These are phyloP conservation scores for Lepisosteus osseus DNA, from an alignment of 2,113 vertebrate species.

Conservation along the genomic window DNA sequence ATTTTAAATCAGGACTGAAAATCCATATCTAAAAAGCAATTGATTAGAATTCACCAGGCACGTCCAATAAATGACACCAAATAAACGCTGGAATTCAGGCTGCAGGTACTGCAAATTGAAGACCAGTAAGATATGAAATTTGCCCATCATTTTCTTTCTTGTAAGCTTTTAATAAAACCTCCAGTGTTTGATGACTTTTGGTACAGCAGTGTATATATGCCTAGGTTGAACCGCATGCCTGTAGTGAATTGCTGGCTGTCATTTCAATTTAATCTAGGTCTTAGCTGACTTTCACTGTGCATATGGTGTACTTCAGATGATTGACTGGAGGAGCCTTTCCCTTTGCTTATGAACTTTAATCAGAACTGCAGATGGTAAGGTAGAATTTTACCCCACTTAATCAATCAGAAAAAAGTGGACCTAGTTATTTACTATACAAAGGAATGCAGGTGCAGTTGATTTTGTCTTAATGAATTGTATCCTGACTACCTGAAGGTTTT, in stretches of 20 bases:
- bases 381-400: constrained; percentile 17
- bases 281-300: constrained; percentile 8
- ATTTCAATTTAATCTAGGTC: constrained; percentile 2
- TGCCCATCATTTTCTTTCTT: constrained; percentile 7
- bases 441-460: background rate
- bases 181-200: background rate
- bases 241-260: background rate
- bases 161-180: constrained; percentile 14
- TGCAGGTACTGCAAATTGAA: background rate
- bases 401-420: constrained; percentile 2
- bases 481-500: background rate
- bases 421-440: background rate
- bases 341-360: constrained; percentile 22
- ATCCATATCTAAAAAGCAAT: constrained; percentile 5
- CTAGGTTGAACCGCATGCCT: background rate
- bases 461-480: background rate
- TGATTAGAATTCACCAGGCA: background rate
- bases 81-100: background rate
- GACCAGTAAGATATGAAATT: background rate
- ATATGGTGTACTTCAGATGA: constrained; percentile 14
- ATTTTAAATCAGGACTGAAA: background rate
- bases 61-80: background rate
- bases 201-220: background rate
- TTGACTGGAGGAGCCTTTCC: background rate
- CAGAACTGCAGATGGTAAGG: constrained; percentile 18